These are phyloP conservation scores for Nilaparvata lugens DNA, from an alignment of 1,140 invertebrate genomes.

Conservation along the genomic window DNA sequence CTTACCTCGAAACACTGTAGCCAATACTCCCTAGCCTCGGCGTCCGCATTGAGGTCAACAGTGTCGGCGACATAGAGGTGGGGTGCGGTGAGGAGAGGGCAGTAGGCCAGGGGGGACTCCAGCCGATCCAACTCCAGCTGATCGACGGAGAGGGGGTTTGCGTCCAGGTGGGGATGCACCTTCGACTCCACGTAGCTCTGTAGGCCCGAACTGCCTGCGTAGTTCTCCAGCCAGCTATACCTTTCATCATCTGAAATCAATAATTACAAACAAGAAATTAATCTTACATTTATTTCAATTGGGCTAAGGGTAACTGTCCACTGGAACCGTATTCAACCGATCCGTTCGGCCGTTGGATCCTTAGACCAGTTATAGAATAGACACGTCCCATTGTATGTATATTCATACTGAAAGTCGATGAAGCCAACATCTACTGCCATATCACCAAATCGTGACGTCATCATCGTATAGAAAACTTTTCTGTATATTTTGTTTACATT, in stretches of 20 bases:
- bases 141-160: conserved; percentile 44
- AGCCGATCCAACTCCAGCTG: conserved; percentile 60
- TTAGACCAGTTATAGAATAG: no score
- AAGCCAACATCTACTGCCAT: no score
- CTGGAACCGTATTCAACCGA: no score
- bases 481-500: no score
- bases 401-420: no score
- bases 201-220: conserved; percentile 61
- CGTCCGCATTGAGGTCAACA: conserved; percentile 75
- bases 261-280: no score
- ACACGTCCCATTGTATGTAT: no score
- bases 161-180: conserved; percentile 22
- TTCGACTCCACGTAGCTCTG: conserved; percentile 22
- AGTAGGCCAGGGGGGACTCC: conserved; percentile 49
- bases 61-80: conserved; percentile 76
- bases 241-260: conserved; percentile 42
- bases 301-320: no score
- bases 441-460: no score
- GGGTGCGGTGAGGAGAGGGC: conserved; percentile 53
- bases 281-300: no score
- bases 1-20: conserved; percentile 67
- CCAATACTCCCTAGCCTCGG: conserved; percentile 85
- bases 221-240: conserved; percentile 67
- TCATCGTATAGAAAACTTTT: no score
- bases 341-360: no score